Percentiles rank a stretch among this genome's conserved stretches.
These are phyloP conservation scores for Coleophora flavipennella DNA, from an alignment of 2,888 invertebrate species.

Conservation along the genomic window DNA sequence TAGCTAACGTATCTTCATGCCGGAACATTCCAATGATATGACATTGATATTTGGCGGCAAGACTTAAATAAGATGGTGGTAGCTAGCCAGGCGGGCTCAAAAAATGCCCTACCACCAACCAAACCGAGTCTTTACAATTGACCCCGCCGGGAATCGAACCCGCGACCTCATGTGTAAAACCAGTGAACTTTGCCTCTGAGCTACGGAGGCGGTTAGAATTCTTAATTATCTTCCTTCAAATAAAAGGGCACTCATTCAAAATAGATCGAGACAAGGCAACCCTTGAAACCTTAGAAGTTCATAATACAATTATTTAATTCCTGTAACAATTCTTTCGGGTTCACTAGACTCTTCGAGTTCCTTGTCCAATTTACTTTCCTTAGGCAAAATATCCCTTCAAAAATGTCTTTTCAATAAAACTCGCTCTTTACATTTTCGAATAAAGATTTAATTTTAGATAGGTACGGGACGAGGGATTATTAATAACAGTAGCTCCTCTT, in stretches of 20 bases:
- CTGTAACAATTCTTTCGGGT: constrained; percentile 39
- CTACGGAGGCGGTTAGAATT: no score
- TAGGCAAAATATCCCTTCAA: constrained; percentile 46
- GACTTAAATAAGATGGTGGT: no score
- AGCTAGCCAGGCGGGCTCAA: no score
- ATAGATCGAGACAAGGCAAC: constrained; percentile 8
- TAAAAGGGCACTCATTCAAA: constrained; percentile 2
- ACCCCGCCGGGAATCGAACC: no score
- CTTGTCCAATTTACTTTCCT: constrained; percentile 49
- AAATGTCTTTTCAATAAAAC: constrained; percentile 36
- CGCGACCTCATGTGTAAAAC: no score
- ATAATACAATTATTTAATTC: constrained; percentile 44
- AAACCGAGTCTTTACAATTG: no score
- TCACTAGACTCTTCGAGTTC: constrained; percentile 35
- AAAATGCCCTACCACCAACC: no score
- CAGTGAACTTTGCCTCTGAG: no score
- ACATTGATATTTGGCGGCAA: no score
- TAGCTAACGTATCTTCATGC: no score
- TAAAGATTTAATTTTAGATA: constrained; percentile 61
- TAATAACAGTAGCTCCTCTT: background rate
- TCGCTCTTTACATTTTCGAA: constrained; percentile 37
- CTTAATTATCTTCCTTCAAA: background rate
- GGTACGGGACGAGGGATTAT: constrained; percentile 24
- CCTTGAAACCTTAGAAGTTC: constrained; percentile 30
- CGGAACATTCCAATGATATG: no score